These are phyloP conservation scores for honey bee (Apis mellifera) DNA, from an alignment of 1,140 invertebrate species.

Conservation along the genomic window Amel_HAv3.1 CM009943.2:3672501-3673000, in stretches of 20 bases:
- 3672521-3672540: background rate
- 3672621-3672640: background rate
- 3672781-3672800: conserved; percentile 30
- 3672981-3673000: no score
- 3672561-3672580: background rate
- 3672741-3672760: conserved; percentile 23
- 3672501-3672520: background rate
- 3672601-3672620: conserved; percentile 10
- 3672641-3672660: background rate
- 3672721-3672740: conserved; percentile 41
- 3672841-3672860: conserved; percentile 65
- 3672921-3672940: background rate
- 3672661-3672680: background rate
- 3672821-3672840: conserved; percentile 75
- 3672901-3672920: background rate
- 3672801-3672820: conserved; percentile 70
- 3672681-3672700: background rate
- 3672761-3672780: no score
- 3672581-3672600: background rate
- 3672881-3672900: conserved; percentile 78
- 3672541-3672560: background rate
- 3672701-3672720: background rate
- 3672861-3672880: conserved; percentile 61
- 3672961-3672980: background rate
- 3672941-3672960: conserved; percentile 1